Percentiles rank a stretch among this genome's conserved stretches.
Conservation (phyloP, 2,113 vertebrate genomes). For the Scatophagus argus region DNA sequence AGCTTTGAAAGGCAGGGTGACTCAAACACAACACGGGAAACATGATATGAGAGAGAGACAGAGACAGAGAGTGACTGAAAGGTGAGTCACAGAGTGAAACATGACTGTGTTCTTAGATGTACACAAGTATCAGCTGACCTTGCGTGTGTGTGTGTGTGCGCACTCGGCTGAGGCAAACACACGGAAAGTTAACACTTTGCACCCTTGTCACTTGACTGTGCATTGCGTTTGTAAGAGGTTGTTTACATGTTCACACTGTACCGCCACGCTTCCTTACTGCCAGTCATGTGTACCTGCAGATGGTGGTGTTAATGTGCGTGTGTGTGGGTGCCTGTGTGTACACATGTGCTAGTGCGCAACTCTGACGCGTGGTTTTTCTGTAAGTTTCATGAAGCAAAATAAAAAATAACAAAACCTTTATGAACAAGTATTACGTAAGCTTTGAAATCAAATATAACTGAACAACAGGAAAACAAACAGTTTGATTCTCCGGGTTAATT, state of each 20-base stretch:
- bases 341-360: neutral
- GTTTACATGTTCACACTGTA: conserved; percentile 27
- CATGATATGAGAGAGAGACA: conserved; percentile 16
- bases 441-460: conserved; percentile 4
- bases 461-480: conserved; percentile 21
- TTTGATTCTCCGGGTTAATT: neutral
- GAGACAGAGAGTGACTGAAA: conserved; percentile 17
- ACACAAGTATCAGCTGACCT: conserved; percentile 54
- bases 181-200: conserved; percentile 39
- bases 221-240: conserved; percentile 3
- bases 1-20: conserved; percentile 33
- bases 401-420: neutral
- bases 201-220: conserved; percentile 31
- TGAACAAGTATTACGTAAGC: neutral
- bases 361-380: too few species aligned
- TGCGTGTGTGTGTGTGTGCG: conserved; percentile 13
- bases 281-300: neutral
- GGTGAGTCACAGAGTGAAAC: conserved; percentile 60
- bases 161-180: neutral
- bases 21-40: conserved; percentile 49
- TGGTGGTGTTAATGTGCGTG: neutral
- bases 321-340: neutral
- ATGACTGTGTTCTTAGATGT: conserved; percentile 38
- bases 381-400: neutral
- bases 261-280: neutral